phyloP scores from a whole-genome alignment of 2,888 invertebrate species.

The Uropetala carovei region DNA sequence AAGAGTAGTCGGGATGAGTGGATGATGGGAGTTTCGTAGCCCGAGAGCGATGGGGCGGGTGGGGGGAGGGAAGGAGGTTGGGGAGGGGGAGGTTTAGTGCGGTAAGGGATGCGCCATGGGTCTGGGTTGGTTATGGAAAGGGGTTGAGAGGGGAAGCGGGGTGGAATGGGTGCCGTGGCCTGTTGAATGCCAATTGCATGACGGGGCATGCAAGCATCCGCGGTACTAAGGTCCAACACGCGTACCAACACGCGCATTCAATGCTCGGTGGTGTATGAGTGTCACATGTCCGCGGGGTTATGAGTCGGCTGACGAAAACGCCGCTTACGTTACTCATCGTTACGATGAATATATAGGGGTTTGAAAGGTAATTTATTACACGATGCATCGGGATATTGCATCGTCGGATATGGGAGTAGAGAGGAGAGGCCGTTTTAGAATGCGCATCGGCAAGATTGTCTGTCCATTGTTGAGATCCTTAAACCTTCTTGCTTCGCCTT shows the following conservation, averaged over 20 bases:
- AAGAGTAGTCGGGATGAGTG: constrained; percentile 33
- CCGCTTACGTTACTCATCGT: constrained; percentile 46
- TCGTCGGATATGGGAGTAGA: neutral
- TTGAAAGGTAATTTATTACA: constrained; percentile 8
- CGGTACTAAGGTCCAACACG: constrained; percentile 45
- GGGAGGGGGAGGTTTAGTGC: neutral
- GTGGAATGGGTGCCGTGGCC: constrained; percentile 21
- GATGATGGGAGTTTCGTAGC: constrained; percentile 61
- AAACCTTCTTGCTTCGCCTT: neutral
- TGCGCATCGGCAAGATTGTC: neutral
- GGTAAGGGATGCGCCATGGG: no score
- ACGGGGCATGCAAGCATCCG: constrained; percentile 58
- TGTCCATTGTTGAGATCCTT: neutral
- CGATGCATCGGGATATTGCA: constrained; percentile 2
- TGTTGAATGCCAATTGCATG: constrained; percentile 64
- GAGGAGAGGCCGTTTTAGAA: neutral
- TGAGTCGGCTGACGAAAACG: constrained; percentile 31
- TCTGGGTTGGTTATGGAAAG: neutral
- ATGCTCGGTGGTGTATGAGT: constrained; percentile 15
- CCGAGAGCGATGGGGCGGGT: constrained; percentile 8
- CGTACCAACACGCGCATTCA: constrained; percentile 55
- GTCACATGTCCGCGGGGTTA: constrained; percentile 50
- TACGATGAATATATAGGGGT: neutral
- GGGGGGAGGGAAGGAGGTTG: neutral
- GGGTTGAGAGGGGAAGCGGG: neutral